Base-by-base conservation (phyloP, 2,888 invertebrate genomes). In the Stegophylla sp. region DNA sequence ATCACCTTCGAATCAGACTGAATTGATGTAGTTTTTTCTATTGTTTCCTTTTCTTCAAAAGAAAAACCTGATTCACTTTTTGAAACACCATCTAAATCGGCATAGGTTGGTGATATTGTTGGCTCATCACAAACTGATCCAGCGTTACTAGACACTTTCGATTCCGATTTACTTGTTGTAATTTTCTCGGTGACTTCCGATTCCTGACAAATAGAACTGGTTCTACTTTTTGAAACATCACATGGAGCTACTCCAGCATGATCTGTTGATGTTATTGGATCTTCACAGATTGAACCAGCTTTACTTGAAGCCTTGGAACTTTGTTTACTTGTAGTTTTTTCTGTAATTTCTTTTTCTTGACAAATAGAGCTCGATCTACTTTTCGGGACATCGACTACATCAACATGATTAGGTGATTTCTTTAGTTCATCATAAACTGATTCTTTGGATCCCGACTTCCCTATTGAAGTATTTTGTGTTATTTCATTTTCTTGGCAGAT, bases 291-390 rank as follows among this genome's bases (percentile, higher is more conserved):
- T 0, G 45, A 48, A 1, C 28, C n/a, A 7, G n/a, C 45, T 28
- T 3, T 61, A 73, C 45, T 61, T 3, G 59, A 26, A 0, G 7
- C 3, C 5, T 59, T 59, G 0, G 59, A 43, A 4, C 17, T 3
- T 17, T 3, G 17, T 5, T 26, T 17, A 1, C 23, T 41, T 0
- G 0, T 1, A 0, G 9, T 1, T 3, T 9, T 20, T 12, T 41
- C 0, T 13, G 0, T 7, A 7, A 0, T 26, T 61, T 45, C 28
- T 9, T 26, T 4, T 26, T 59, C 43, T 0, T 61, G 28, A n/a
- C 10, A 45, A 9, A 73, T 1, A n/a, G 73, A 73, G 13, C 41
- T 41, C 12, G n/a, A 43, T 64, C 20, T 34, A 20, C 41, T 41
- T 7, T 63, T 61, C 26, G 3, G 1, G 3, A 12, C 10, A 3